Base-by-base conservation (phyloP, 2,113 vertebrate species). In the Pachycephala philippinensis region DNA sequence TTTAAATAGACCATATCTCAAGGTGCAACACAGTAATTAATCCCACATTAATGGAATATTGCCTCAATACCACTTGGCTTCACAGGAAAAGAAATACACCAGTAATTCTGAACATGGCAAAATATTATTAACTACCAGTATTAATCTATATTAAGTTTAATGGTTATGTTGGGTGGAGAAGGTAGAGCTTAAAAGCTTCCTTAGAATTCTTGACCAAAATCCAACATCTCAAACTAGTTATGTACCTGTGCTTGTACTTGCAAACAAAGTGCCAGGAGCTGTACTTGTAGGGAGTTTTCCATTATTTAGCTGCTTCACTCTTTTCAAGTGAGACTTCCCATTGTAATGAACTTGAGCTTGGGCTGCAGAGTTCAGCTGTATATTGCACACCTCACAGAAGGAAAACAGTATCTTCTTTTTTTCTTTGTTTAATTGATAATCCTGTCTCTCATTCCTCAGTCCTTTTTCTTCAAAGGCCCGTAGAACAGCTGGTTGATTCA, bases 321-420 rank as follows among this genome's bases (percentile, higher is more conserved):
- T 98, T 89, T 98, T 99, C 87, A 99, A 98, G 97, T 99, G 99
- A 88, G 99, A 99, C 87, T 98, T 99, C 75, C 99, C 99, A 1
- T 99, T 99, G 97, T 99, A 99, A 97, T 99, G 99, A 83, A 99
- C 98, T 96, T 99, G 98, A 69, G 99, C 99, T 97, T 99, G 99
- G 19, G 99, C 98, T 52, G 98, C 98, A 2, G 99, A 99, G 95
- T 99, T 99, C 84, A 99, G 97, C 97, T 99, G 99, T 96, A 99
- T 99, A 97, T 99, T 99, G 95, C 99, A 99, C 87, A 99, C 99
- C 63, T 99, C 99, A 19, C 99, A 99, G 86, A 99, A 98, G 3
- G 99, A 99, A 97, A 98, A 99, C 10, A 98, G 77, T 66, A 98
- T 98, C 91, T 98, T 99, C 97, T 98, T 99, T 83, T 98, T 99